These are phyloP conservation scores for Bostrychus sinensis DNA, from an alignment of 2,113 vertebrate genomes.

Conservation along the genomic window DNA sequence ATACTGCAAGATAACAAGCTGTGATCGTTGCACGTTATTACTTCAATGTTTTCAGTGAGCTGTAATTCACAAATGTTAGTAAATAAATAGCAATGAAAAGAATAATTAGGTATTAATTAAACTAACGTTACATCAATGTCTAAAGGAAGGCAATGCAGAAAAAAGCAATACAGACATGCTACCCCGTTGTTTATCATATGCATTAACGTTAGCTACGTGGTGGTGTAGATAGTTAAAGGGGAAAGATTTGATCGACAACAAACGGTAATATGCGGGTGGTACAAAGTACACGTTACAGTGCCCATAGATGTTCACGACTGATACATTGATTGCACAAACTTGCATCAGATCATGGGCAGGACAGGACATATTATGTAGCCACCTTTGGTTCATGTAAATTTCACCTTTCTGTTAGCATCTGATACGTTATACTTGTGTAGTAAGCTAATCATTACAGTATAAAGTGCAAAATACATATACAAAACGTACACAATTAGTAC, in stretches of 20 bases:
- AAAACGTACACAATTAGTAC: no score
- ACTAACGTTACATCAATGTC: no score
- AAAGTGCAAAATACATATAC: no score
- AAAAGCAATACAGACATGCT: no score
- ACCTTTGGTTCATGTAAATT: constrained; percentile 20
- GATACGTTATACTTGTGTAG: not conserved
- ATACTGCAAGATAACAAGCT: not conserved
- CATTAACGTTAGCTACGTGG: no score
- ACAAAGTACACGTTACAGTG: constrained; percentile 20
- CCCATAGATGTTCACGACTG: constrained; percentile 6
- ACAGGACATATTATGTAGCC: constrained; percentile 1
- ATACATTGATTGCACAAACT: constrained; percentile 36
- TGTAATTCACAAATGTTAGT: not conserved
- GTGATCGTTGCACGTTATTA: constrained; percentile 4
- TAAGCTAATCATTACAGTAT: no score
- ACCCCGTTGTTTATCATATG: no score
- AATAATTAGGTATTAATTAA: no score
- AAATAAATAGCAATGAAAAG: no score
- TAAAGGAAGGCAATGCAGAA: no score
- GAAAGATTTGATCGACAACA: not conserved
- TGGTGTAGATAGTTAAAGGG: no score
- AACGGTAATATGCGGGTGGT: not conserved
- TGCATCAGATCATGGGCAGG: not conserved
- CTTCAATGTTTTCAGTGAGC: no score
- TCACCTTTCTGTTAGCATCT: not conserved